A percentile compares a stretch with the other conserved stretches of the same genome.
Conservation (phyloP, 2,888 invertebrate genomes). For the Gortyna flavago region DNA sequence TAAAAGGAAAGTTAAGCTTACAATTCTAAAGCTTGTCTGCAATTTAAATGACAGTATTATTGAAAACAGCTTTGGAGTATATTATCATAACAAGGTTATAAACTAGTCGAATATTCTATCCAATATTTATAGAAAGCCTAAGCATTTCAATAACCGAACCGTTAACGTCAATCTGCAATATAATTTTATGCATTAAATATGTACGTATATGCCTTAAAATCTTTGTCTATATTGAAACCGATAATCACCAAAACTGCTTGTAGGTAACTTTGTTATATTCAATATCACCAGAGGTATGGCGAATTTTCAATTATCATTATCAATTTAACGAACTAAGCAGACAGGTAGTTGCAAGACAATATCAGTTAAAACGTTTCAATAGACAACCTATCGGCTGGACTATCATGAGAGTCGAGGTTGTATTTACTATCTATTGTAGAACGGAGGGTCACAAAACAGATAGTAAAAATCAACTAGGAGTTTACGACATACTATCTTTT, state of each 20-base stretch:
- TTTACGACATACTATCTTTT: slow-evolving; percentile 3
- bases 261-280: background rate
- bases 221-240: background rate
- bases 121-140: slow-evolving; percentile 29
- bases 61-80: slow-evolving; percentile 14
- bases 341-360: slow-evolving; percentile 5
- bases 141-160: slow-evolving; percentile 14
- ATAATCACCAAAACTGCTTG: background rate
- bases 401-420: background rate
- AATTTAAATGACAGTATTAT: slow-evolving; percentile 35
- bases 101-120: slow-evolving; percentile 26
- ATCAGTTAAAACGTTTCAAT: background rate
- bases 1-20: slow-evolving; percentile 38
- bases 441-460: background rate
- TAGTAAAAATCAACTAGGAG: slow-evolving; percentile 8
- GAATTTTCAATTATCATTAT: slow-evolving; percentile 29
- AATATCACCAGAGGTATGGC: background rate
- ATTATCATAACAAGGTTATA: slow-evolving; percentile 34
- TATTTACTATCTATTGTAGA: slow-evolving; percentile 12
- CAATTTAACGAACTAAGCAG: slow-evolving; percentile 10
- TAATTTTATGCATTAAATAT: slow-evolving; percentile 14
- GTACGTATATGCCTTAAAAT: background rate
- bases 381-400: slow-evolving; percentile 1
- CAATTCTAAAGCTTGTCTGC: slow-evolving; percentile 14
- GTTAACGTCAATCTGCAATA: slow-evolving; percentile 12